A percentile compares a stretch with the other conserved stretches of the same genome.
These are phyloP conservation scores for Lethocerus indicus DNA, from an alignment of 1,140 invertebrate species.

Conservation along the genomic window DNA sequence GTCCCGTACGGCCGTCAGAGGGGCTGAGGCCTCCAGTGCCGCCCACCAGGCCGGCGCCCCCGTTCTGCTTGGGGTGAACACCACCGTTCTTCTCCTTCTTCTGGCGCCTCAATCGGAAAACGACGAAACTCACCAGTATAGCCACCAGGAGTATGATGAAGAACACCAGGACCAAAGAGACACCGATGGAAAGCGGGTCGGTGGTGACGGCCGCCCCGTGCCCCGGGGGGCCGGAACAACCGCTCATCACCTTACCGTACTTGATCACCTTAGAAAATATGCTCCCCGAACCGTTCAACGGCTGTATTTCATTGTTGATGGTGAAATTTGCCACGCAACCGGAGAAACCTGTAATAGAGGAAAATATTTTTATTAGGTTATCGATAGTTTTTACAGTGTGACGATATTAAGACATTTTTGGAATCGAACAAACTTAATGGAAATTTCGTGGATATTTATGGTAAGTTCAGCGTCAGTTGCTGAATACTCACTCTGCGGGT, in stretches of 20 bases:
- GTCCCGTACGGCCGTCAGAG: slow-evolving; percentile 8
- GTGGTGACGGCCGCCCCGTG: slow-evolving; percentile 55
- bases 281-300: slow-evolving; percentile 68
- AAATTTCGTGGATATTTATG: too few species aligned
- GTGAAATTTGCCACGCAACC: slow-evolving; percentile 82
- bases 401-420: too few species aligned
- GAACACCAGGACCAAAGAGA: slow-evolving; percentile 85
- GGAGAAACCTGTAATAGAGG: slow-evolving; percentile 43
- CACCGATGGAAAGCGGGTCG: slow-evolving; percentile 75
- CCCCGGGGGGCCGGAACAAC: slow-evolving; percentile 50
- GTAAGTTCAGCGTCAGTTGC: too few species aligned
- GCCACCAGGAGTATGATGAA: slow-evolving; percentile 77
- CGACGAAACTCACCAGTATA: slow-evolving; percentile 74
- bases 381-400: too few species aligned
- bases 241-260: slow-evolving; percentile 45
- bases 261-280: slow-evolving; percentile 50
- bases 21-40: slow-evolving; percentile 8
- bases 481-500: too few species aligned
- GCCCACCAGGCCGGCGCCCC: slow-evolving; percentile 25
- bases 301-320: slow-evolving; percentile 75
- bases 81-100: slow-evolving; percentile 59
- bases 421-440: too few species aligned
- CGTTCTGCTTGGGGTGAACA: slow-evolving; percentile 36
- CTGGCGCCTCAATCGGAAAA: slow-evolving; percentile 69
- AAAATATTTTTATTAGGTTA: neutral